Base-by-base conservation (phyloP, 2,888 invertebrate species). In the Chymomyza procnemis region DNA sequence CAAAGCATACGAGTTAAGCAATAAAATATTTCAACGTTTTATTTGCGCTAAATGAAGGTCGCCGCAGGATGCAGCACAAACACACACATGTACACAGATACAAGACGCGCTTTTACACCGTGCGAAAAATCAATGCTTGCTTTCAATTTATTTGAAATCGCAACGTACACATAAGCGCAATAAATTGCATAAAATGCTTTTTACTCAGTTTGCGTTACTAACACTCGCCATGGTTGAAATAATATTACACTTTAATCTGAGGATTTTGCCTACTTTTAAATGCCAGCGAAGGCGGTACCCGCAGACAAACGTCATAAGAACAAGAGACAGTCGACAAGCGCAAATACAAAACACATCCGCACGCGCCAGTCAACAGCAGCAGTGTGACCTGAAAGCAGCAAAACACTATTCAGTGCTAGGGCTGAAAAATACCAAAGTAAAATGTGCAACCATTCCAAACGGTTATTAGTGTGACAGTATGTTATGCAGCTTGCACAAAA, bases 51-150 rank as follows among this genome's bases (percentile, higher is more conserved):
- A 26, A 30, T 58, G 71, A 65, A 61, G 48, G 64, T 59, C 64
- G 58, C 52, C 60, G 57, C 70, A 71, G 70, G 64, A 72, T 67
- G 58, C 61, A 56, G 1, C 60, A 61, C 64, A 54, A 5, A 52
- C 0, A 30, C 34, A 34, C 63, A 30, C 66, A 9, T 19, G 60
- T 55, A 64, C 62, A 47, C 2, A 4, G 55, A 54, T 64, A 65
- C 72, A 18, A 64, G 64, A 61, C 50, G 50, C 41, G 21, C 34
- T 41, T 54, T 54, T 14, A 50, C 18, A 54, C 19, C 21, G 21
- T 21, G 54, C 60, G 73, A 73, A 73, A 73, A 73, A 73, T 73
- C 73, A 74, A 73, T 73, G 61, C n/a, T 66, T 64, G n/a, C 54
- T 50, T 48, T 50, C 16, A 50, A 50, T 50, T 48, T 47, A 0